A percentile compares a stretch with the other conserved stretches of the same genome.
Conservation (phyloP, 2,113 vertebrate species). For the zebrafish (Danio rerio) region DNA sequence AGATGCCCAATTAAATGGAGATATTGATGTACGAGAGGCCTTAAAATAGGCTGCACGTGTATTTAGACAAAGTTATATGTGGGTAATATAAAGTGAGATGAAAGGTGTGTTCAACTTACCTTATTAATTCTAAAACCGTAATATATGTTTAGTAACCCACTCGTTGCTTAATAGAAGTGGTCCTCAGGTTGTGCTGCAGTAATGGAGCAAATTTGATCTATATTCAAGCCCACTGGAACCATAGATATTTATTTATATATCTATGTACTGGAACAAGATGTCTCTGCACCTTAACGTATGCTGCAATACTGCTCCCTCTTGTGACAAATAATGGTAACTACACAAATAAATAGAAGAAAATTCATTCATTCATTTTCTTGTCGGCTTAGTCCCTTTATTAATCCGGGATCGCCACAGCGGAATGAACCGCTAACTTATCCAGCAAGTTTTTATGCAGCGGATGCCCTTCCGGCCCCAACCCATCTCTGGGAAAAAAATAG, state of each 20-base stretch:
- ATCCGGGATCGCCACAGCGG: too few species aligned
- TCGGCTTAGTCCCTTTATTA: too few species aligned
- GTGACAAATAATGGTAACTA: conserved; percentile 22
- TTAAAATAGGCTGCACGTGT: background rate
- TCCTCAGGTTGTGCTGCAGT: background rate
- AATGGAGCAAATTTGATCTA: background rate
- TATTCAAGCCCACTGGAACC: background rate
- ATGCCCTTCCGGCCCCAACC: too few species aligned
- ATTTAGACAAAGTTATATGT: background rate
- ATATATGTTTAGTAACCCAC: background rate
- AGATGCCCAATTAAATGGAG: background rate
- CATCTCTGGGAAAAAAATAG: too few species aligned
- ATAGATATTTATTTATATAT: too few species aligned
- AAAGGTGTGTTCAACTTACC: background rate
- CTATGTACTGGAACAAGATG: too few species aligned
- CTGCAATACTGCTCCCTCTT: conserved; percentile 19
- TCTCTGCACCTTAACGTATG: background rate
- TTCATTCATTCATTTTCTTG: too few species aligned
- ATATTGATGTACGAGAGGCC: background rate
- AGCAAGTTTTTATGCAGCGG: too few species aligned
- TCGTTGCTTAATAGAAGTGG: background rate
- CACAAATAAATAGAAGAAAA: background rate
- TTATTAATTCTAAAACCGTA: background rate
- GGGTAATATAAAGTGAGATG: background rate
- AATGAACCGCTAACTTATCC: too few species aligned